Evolutionary conservation across 2,888 invertebrate genomes (phyloP).

Genomic region (Proisotoma minuta): DNA sequence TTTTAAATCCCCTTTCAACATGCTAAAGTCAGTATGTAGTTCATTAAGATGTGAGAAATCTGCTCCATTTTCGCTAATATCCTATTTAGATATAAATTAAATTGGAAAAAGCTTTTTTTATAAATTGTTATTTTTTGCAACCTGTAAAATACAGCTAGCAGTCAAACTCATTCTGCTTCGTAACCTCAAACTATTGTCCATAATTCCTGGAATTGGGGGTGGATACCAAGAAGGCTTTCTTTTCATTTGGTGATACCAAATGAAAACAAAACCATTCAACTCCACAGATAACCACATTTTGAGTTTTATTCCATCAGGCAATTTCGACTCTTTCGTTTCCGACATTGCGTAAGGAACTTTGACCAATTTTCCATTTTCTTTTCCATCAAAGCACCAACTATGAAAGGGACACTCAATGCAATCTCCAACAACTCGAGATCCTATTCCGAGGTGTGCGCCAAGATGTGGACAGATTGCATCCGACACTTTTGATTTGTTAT

Average conservation of each 20-base stretch:
- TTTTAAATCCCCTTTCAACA: no score
- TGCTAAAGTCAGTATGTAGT: conserved; percentile 57
- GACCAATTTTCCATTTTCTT: conserved; percentile 64
- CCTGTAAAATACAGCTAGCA: no score
- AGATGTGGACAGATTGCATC: conserved; percentile 87
- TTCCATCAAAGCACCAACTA: conserved; percentile 71
- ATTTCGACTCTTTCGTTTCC: no score
- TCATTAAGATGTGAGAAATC: conserved; percentile 74
- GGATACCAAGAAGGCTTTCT: conserved; percentile 66
- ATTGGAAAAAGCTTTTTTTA: no score
- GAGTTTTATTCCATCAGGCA: conserved; percentile 64
- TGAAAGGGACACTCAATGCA: conserved; percentile 86
- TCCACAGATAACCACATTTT: conserved; percentile 69
- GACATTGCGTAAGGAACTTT: conserved; percentile 77
- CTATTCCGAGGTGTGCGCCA: conserved; percentile 77
- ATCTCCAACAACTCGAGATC: conserved; percentile 60
- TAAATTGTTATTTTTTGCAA: no score
- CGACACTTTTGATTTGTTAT: no score
- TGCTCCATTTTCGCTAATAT: conserved; percentile 85
- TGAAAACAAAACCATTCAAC: conserved; percentile 67
- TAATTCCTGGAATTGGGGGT: conserved; percentile 57
- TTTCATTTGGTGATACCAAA: conserved; percentile 76
- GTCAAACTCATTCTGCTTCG: no score
- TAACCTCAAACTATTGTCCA: conserved; percentile 59
- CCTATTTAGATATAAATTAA: no score